Conservation (phyloP, 2,888 invertebrate genomes). For the Pterobdella sp. region DNA sequence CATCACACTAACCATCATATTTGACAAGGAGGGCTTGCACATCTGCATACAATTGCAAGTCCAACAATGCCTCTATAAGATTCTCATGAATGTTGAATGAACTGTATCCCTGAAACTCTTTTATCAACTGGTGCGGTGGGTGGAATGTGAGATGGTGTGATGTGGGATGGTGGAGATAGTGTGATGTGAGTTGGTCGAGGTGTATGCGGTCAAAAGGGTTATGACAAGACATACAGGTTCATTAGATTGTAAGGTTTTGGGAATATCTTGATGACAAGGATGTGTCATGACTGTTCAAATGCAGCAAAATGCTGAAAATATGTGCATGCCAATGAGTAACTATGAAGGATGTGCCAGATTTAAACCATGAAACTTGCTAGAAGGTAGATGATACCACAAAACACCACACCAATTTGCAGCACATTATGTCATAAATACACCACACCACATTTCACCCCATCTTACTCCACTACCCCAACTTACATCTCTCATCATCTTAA, state of each 20-base stretch:
- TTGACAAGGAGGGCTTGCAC: constrained; percentile 84
- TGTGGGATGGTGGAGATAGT: too few relatives aligned
- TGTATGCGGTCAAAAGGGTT: too few relatives aligned
- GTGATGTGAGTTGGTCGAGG: too few relatives aligned
- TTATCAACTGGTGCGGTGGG: constrained; percentile 62
- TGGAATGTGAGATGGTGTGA: too few relatives aligned
- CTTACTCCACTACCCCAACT: constrained; percentile 38
- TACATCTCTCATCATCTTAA: constrained; percentile 87
- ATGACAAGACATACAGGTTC: too few relatives aligned
- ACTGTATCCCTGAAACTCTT: constrained; percentile 91
- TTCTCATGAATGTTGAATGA: constrained; percentile 90
- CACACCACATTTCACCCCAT: not conserved
- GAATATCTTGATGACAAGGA: too few relatives aligned
- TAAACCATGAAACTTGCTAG: not conserved
- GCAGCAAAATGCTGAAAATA: too few relatives aligned
- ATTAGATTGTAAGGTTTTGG: too few relatives aligned
- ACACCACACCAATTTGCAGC: not conserved
- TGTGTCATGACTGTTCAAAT: too few relatives aligned
- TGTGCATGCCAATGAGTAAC: not conserved
- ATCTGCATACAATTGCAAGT: constrained; percentile 92
- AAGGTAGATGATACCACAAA: too few relatives aligned
- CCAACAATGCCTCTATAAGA: constrained; percentile 83
- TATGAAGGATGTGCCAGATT: not conserved
- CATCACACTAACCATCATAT: constrained; percentile 61
- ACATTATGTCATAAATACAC: not conserved